phyloP scores from a whole-genome alignment of 2,888 invertebrate species.

The Penaeus monodon region DNA sequence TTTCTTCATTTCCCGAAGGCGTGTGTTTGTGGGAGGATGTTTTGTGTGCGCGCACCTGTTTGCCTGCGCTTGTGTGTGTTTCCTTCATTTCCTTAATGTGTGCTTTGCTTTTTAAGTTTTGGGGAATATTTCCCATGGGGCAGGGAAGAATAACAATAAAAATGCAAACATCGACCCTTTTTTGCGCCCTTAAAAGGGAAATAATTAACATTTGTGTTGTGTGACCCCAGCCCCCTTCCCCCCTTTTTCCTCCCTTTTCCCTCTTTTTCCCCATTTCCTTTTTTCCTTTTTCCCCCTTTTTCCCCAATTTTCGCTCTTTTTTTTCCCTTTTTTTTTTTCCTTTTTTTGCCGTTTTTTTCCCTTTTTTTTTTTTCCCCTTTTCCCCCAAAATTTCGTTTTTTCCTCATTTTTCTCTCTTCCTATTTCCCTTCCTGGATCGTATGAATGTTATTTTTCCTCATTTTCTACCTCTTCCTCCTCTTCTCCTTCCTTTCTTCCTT shows the following conservation, averaged over 20 bases:
- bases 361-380: background rate
- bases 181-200: too few species aligned
- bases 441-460: background rate
- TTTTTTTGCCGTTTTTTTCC: background rate
- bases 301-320: background rate
- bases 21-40: too few species aligned
- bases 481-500: background rate
- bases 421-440: background rate
- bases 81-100: too few species aligned
- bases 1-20: too few species aligned
- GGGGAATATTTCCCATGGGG: too few species aligned
- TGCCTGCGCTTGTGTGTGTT: too few species aligned
- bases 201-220: too few species aligned
- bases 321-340: background rate
- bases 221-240: background rate
- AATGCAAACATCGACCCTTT: too few species aligned
- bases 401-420: background rate
- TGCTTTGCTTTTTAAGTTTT: too few species aligned
- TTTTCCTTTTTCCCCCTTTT: too few species aligned
- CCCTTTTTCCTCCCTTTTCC: background rate
- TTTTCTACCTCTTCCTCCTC: background rate
- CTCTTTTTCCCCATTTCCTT: background rate
- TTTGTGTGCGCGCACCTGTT: too few species aligned
- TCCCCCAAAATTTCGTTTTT: background rate
- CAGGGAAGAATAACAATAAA: too few species aligned